phyloP scores from a whole-genome alignment of 2,888 invertebrate species.

The Timema cristinae region DNA sequence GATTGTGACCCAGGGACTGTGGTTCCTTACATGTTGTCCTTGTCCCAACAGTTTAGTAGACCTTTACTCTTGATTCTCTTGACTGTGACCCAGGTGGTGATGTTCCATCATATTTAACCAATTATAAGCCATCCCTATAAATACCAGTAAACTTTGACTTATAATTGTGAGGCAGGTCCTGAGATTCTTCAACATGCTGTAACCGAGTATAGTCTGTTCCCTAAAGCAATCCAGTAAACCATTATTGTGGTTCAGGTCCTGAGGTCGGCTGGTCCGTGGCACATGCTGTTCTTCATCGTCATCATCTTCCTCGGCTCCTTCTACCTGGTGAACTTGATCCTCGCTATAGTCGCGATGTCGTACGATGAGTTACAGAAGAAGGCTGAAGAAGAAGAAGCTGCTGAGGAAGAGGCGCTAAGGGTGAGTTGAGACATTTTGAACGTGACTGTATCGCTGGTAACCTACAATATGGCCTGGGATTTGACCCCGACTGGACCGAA shows the following conservation, averaged over 20 bases:
- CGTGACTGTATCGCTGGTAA: no score
- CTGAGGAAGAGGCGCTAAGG: slow-evolving; percentile 89
- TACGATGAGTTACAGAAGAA: slow-evolving; percentile 98
- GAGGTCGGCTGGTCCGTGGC: slow-evolving; percentile 94
- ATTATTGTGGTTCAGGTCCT: slow-evolving; percentile 60
- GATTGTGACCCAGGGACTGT: no score
- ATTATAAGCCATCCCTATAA: neutral
- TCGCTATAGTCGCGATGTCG: slow-evolving; percentile 99
- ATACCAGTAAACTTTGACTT: no score
- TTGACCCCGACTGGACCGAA: no score
- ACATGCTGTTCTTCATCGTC: slow-evolving; percentile 97
- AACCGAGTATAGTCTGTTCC: neutral
- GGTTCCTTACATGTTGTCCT: no score
- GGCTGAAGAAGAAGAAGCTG: slow-evolving; percentile 93
- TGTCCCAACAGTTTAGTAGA: no score
- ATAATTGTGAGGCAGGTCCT: neutral
- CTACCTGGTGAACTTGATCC: slow-evolving; percentile 97
- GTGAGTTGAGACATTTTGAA: slow-evolving; percentile 48
- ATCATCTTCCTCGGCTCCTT: slow-evolving; percentile 98
- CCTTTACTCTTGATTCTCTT: no score
- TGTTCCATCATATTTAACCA: neutral
- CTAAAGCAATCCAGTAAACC: neutral
- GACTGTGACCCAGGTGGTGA: no score
- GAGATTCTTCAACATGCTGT: neutral
- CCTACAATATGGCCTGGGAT: no score